Conservation (phyloP, 2,113 vertebrate genomes). For the Pseudorectes ferrugineus region DNA sequence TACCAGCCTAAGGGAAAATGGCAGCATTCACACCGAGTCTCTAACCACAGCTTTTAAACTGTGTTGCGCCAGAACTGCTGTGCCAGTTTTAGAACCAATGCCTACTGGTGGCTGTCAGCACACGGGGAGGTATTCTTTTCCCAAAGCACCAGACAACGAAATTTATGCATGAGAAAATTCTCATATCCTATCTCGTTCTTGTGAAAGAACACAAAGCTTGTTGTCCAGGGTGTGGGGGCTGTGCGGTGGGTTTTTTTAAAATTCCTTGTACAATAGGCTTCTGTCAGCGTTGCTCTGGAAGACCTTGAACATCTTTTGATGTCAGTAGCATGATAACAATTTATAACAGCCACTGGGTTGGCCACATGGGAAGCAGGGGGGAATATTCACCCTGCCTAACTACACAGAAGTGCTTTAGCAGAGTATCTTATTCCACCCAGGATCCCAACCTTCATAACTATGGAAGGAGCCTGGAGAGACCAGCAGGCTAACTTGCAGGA, state of each 20-base stretch:
- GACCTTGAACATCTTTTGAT: slow-evolving; percentile 43
- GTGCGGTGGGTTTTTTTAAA: not conserved
- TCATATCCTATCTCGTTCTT: slow-evolving; percentile 9
- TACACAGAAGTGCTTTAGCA: not conserved
- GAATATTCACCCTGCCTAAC: not conserved
- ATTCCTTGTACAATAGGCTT: slow-evolving; percentile 29
- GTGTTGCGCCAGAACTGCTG: rapidly evolving
- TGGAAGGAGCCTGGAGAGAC: not conserved
- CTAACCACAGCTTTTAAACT: not conserved
- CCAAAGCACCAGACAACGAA: slow-evolving; percentile 30
- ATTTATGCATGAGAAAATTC: slow-evolving; percentile 53
- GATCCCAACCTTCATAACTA: not conserved
- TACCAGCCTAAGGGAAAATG: not conserved
- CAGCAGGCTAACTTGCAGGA: not conserved
- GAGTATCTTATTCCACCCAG: not conserved
- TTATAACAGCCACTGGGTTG: not conserved
- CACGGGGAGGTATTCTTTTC: not conserved
- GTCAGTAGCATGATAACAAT: not conserved
- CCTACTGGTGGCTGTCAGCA: not conserved
- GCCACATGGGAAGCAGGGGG: not conserved
- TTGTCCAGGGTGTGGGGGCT: not conserved
- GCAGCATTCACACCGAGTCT: not conserved
- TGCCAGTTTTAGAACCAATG: not conserved
- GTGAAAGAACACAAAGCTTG: slow-evolving; percentile 35
- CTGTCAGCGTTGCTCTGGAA: slow-evolving; percentile 1